These are phyloP conservation scores for Anoplolepis gracilipes DNA, from an alignment of 1,140 invertebrate species.

Conservation along the genomic window DNA sequence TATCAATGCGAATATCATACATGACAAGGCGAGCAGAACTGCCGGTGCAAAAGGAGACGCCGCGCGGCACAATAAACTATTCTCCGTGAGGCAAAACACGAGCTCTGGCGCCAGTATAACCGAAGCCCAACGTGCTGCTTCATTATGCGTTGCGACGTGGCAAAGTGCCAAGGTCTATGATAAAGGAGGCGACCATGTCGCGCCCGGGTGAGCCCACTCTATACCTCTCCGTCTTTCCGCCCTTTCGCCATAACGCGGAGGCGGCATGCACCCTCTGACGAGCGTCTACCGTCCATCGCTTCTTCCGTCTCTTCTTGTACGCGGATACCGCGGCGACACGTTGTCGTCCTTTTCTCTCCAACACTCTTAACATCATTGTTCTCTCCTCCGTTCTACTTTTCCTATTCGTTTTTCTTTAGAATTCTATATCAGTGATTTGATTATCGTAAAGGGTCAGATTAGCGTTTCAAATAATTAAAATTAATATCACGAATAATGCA, in stretches of 20 bases:
- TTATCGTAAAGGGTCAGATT: background rate
- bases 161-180: conserved; percentile 83
- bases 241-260: conserved; percentile 70
- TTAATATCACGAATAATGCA: background rate
- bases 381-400: background rate
- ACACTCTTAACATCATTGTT: background rate
- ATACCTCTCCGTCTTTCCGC: conserved; percentile 65
- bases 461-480: background rate
- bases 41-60: conserved; percentile 21
- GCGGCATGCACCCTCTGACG: conserved; percentile 63
- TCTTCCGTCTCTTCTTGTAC: conserved; percentile 46
- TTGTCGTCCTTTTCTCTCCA: conserved; percentile 14
- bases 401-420: background rate
- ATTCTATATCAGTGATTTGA: background rate
- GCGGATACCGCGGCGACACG: background rate
- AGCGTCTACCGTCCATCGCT: conserved; percentile 53
- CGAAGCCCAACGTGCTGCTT: conserved; percentile 83
- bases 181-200: conserved; percentile 79
- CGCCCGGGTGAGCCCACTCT: conserved; percentile 63
- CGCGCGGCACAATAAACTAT: conserved; percentile 81
- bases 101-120: conserved; percentile 76
- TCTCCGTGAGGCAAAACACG: conserved; percentile 81
- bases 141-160: conserved; percentile 84
- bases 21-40: conserved; percentile 32
- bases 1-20: conserved; percentile 63